Evolutionary conservation across 1,140 invertebrate species (phyloP).

Genomic region (Solen grandis): DNA sequence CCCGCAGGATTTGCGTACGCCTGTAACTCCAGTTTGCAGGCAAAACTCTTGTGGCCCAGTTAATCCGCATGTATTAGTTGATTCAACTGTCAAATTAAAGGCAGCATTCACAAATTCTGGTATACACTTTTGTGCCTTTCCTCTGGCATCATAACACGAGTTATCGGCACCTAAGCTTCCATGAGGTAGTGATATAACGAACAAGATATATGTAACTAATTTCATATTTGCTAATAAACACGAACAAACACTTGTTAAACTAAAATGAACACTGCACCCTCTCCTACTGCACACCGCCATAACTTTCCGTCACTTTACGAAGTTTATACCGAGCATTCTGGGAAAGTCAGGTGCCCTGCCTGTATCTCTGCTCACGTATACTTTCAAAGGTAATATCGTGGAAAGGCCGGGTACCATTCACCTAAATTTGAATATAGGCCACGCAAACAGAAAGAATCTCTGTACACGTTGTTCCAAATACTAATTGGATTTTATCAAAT

Average conservation of each 20-base stretch:
- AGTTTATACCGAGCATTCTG: conserved; percentile 50
- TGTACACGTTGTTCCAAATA: no score
- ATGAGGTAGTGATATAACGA: conserved; percentile 59
- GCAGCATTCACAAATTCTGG: conserved; percentile 98
- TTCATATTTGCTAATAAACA: conserved; percentile 44
- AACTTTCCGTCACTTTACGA: conserved; percentile 43
- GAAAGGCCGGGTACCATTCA: no score
- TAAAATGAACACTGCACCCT: neutral
- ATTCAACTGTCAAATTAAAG: conserved; percentile 89
- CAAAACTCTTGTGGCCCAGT: conserved; percentile 85
- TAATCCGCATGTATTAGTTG: conserved; percentile 96
- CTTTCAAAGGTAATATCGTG: no score
- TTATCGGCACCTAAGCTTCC: conserved; percentile 50
- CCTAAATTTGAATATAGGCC: no score
- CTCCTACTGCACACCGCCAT: conserved; percentile 24
- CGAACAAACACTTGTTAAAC: neutral
- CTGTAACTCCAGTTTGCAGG: conserved; percentile 89
- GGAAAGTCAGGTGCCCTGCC: conserved; percentile 29
- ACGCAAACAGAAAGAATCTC: no score
- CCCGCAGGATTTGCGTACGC: conserved; percentile 84
- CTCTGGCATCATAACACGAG: conserved; percentile 82
- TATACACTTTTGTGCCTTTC: conserved; percentile 90
- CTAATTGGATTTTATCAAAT: no score
- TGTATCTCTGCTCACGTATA: no score
- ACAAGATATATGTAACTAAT: conserved; percentile 24